Base-by-base conservation (phyloP, 2,888 invertebrate genomes). In the Drosophila merina region DNA sequence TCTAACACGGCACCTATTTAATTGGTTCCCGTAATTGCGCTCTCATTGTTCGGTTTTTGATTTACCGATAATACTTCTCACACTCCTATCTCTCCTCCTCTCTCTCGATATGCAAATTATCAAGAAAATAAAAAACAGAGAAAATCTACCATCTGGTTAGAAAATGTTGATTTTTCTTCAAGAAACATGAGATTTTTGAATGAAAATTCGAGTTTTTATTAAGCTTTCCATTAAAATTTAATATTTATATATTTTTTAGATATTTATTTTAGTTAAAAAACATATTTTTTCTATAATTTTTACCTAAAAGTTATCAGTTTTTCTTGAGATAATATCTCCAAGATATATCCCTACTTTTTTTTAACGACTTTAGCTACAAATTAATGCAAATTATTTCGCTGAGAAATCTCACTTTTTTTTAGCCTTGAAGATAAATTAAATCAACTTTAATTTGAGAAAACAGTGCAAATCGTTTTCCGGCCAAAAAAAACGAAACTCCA, bases 391-490 rank as follows among this genome's bases (percentile, higher is more conserved):
- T 12, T n/a, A 33, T 8, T 25, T 20, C 28, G n/a, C n/a, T 0
- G 4, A 0, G 3, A 42, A 25, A 30, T 36, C 36, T 3, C 6
- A 4, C 2, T 33, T 33, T 33, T n/a, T 6, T 6, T 6, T 3
- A 30, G 30, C 45, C 45, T 47, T 47, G 60, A 4, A 14, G 60
- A 6, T 12, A 60, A 59, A 60, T 60, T 48, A 40, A 31, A 47
- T 36, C 30, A 60, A 60, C 60, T 60, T 59, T 60, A 60, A 60
- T 60, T 60, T 48, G 60, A 60, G 60, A 60, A 60, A 48, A 30
- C 25, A 47, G 60, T 30, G 60, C 64, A 63, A 63, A 66, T 52
- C 25, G 36, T 25, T 63, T 60, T 60, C 60, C 60, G 60, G 60
- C 30, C 54, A 55, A 14, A 36, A 38, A 28, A 7, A 8, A 28